A percentile compares a stretch with the other conserved stretches of the same genome.
Evolutionary conservation across 30 jellyfish, hydroid and myxozoan genomes (phyloP).

Genomic region (Hydra vulgaris): DNA sequence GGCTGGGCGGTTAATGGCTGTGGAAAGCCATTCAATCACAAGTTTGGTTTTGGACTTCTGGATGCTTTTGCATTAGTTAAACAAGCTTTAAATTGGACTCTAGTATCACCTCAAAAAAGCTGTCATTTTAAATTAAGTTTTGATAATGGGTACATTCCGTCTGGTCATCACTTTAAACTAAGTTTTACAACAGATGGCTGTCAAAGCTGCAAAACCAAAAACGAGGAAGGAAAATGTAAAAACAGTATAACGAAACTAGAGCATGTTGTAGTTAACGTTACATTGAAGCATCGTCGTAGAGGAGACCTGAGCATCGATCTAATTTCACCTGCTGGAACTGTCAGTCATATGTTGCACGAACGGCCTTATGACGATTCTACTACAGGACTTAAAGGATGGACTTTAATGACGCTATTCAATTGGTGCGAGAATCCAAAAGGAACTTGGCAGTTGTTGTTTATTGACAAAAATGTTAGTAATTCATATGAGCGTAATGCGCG

Average conservation of each 20-base stretch:
- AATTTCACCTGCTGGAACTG: slow-evolving; percentile 71
- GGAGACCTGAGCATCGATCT: slow-evolving; percentile 83
- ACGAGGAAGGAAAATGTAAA: slow-evolving; percentile 64
- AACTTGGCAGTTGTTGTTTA: slow-evolving; percentile 75
- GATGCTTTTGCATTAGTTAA: slow-evolving; percentile 69
- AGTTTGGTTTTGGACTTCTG: slow-evolving; percentile 98
- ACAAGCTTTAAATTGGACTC: slow-evolving; percentile 78
- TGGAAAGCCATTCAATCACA: slow-evolving; percentile 75
- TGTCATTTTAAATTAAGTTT: slow-evolving; percentile 68
- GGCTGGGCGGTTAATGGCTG: slow-evolving; percentile 90
- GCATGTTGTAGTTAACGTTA: slow-evolving; percentile 91
- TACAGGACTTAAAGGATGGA: slow-evolving; percentile 88
- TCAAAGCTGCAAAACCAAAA: slow-evolving; percentile 61
- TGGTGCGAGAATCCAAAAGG: slow-evolving; percentile 99
- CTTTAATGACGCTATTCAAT: slow-evolving; percentile 90
- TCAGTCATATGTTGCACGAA: slow-evolving; percentile 66
- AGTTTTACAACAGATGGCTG: slow-evolving; percentile 77
- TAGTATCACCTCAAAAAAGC: slow-evolving; percentile 67
- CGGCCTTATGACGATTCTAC: slow-evolving; percentile 62
- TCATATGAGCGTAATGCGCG: slow-evolving; percentile 5
- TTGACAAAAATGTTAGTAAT: slow-evolving; percentile 22
- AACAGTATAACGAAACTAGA: slow-evolving; percentile 83
- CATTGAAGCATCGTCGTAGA: slow-evolving; percentile 63
- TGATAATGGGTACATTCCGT: slow-evolving; percentile 62
- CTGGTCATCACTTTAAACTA: slow-evolving; percentile 49